Evolutionary conservation across 1,140 invertebrate species (phyloP), one percentile per base, ranked within the genome.

Genomic region (Gryllus bimaculatus): DNA sequence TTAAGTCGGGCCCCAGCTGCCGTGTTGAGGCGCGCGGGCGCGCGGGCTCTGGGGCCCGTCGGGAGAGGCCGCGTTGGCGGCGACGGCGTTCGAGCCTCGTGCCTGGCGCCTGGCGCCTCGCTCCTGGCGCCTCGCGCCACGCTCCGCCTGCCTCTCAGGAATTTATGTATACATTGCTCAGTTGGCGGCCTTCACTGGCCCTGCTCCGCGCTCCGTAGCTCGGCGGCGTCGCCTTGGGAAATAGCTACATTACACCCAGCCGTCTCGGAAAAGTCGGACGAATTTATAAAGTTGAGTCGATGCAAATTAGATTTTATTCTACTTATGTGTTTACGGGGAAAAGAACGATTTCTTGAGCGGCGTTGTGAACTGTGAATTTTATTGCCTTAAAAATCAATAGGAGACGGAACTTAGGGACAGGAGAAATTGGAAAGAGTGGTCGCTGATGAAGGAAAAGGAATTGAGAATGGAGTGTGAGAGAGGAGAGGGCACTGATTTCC

Each of bases 111-210:
- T 18, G 0, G 10, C 54, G 0, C 18, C 54, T 66, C 54, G 10
- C 54, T 2, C 10, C 54, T 10, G 2, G 10, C 54, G 2, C 54
- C 10, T 66, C 10, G 10, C 18, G 7, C 54, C 10, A 39, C 7
- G 54, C 54, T 66, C 10, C 54, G 54, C 54, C 18, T 66, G 54
- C 54, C 54, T 66, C 54, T 66, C 54, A 66, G 54, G 54, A 66
- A 66, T 66, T 66, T 66, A 66, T 66, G 54, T 66, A 66, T 66
- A 66, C 54, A 66, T 66, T 66, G 54, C 54, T 66, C 54, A 18
- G 54, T 66, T 66, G 2, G 54, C 54, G 54, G 54, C 54, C 54
- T 18, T 18, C 54, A 13, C 54, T 66, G 18, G 18, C 5, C 54
- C 54, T 66, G 54, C 54, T 66, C 54, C 2, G 10, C 54, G 10